Conservation (phyloP, 2,113 vertebrate species). For the human region GRCh38 chr17:70697501-70698000, state of each 20-base stretch:
- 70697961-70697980: neutral
- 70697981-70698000: neutral
- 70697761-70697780: constrained; percentile 77
- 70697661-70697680: constrained; percentile 75
- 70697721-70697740: constrained; percentile 69
- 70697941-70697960: neutral
- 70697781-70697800: constrained; percentile 78
- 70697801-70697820: constrained; percentile 64
- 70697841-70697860: neutral
- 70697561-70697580: constrained; percentile 63
- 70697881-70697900: constrained; percentile 7
- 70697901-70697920: constrained; percentile 15
- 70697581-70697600: constrained; percentile 74
- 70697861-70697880: neutral
- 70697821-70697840: constrained; percentile 6
- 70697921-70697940: neutral
- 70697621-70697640: constrained; percentile 71
- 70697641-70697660: constrained; percentile 69
- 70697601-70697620: constrained; percentile 74
- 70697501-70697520: constrained; percentile 8
- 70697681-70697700: constrained; percentile 79
- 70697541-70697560: neutral
- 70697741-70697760: constrained; percentile 62
- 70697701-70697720: constrained; percentile 78
- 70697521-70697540: constrained; percentile 45